Conservation (phyloP, 2,113 vertebrate species). For the Nothocercus julius region DNA sequence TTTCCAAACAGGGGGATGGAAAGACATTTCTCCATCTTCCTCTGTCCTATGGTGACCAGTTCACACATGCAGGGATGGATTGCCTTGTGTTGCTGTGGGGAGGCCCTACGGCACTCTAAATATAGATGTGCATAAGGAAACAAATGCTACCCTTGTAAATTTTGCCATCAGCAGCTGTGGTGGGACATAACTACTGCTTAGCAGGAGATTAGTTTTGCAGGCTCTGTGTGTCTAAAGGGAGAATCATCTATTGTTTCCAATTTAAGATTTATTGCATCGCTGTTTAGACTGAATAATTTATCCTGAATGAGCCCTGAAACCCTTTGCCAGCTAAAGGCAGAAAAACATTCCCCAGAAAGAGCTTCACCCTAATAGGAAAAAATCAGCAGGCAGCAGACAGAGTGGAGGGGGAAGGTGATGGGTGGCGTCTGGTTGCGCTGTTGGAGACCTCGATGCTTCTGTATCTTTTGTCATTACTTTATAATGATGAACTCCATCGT, state of each 20-base stretch:
- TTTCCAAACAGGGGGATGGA: neutral
- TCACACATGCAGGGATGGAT: neutral
- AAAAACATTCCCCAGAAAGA: neutral
- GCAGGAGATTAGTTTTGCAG: conserved; percentile 44
- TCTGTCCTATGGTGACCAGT: neutral
- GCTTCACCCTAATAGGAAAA: conserved; percentile 43
- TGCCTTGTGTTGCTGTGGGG: neutral
- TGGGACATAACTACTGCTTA: conserved; percentile 25
- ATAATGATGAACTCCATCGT: conserved; percentile 53
- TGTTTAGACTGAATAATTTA: conserved; percentile 61
- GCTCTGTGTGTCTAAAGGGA: conserved; percentile 24
- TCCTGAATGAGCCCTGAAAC: conserved; percentile 42
- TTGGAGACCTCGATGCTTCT: conserved; percentile 15
- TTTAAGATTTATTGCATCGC: conserved; percentile 53
- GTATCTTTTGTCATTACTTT: conserved; percentile 59
- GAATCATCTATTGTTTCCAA: conserved; percentile 59
- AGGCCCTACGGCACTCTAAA: conserved; percentile 3
- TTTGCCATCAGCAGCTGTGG: conserved; percentile 53
- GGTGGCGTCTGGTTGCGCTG: conserved; percentile 13
- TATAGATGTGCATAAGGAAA: conserved; percentile 18
- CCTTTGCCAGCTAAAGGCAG: conserved; percentile 1
- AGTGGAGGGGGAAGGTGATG: neutral
- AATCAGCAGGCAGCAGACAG: neutral
- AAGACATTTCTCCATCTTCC: neutral
- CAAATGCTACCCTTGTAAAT: conserved; percentile 54